phyloP scores from a whole-genome alignment of 2,888 invertebrate species.

The Cepaea hortensis region DNA sequence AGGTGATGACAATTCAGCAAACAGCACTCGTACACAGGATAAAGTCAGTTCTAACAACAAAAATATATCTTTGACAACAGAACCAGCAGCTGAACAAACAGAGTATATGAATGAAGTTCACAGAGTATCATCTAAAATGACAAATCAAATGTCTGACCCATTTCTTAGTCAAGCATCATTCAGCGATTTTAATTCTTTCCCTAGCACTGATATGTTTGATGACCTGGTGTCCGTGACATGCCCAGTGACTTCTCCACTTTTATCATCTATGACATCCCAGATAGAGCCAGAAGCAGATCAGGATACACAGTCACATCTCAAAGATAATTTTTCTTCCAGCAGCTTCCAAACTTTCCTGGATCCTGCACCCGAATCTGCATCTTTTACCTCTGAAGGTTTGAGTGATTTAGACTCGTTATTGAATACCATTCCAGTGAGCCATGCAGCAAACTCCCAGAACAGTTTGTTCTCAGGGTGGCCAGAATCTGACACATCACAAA shows the following conservation, averaged over 20 bases:
- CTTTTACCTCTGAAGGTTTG: neutral
- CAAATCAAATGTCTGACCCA: slow-evolving; percentile 29
- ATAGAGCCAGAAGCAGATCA: neutral
- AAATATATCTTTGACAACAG: neutral
- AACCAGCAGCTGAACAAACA: neutral
- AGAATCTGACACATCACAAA: neutral
- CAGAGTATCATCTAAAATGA: slow-evolving; percentile 14
- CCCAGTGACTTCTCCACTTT: neutral
- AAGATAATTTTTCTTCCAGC: neutral
- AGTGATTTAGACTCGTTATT: slow-evolving; percentile 34
- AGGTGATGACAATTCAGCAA: neutral
- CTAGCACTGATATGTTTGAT: slow-evolving; percentile 3
- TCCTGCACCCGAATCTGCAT: neutral
- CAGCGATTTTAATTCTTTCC: neutral
- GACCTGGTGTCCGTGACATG: neutral
- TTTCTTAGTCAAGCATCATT: slow-evolving; percentile 23
- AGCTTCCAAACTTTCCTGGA: slow-evolving; percentile 13
- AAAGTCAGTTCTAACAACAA: neutral
- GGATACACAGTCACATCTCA: neutral
- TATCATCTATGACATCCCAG: neutral
- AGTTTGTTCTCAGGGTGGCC: slow-evolving; percentile 14
- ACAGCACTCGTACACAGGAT: neutral
- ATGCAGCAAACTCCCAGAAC: neutral
- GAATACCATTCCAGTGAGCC: slow-evolving; percentile 20
- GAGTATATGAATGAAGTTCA: neutral